A percentile compares a stretch with the other conserved stretches of the same genome.
Conservation (phyloP, 2,113 vertebrate genomes). For the Columbina picui region DNA sequence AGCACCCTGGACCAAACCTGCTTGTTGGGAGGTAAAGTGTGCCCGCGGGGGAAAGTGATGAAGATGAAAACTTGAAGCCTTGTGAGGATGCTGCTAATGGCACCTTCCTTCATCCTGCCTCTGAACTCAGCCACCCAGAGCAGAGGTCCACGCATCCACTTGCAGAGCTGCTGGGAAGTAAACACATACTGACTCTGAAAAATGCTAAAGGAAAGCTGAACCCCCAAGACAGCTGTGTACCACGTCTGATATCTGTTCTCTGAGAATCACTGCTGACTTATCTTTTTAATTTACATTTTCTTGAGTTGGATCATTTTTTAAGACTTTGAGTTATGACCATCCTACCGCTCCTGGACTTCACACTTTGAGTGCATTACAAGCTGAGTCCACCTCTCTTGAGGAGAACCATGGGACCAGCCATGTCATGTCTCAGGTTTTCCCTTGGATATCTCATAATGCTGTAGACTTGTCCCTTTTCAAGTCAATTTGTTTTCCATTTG, state of each 20-base stretch:
- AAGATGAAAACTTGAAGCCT: background rate
- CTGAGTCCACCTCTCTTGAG: background rate
- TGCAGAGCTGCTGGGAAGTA: background rate
- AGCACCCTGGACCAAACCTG: background rate
- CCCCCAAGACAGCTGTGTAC: background rate
- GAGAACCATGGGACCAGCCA: background rate
- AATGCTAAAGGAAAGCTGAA: background rate
- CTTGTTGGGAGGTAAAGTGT: background rate
- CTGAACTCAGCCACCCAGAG: background rate
- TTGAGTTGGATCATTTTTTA: background rate
- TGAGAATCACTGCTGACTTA: background rate
- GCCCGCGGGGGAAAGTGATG: background rate
- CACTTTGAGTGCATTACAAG: rapidly evolving
- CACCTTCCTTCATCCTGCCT: background rate
- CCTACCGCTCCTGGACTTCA: background rate
- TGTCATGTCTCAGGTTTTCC: background rate
- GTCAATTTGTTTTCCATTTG: background rate
- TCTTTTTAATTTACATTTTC: background rate
- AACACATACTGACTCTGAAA: background rate
- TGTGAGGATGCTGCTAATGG: background rate
- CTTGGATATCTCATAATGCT: background rate
- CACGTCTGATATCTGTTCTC: background rate
- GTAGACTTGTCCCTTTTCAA: background rate
- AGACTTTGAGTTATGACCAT: background rate
- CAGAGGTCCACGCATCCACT: rapidly evolving